These are phyloP conservation scores for Trachurus trachurus DNA, from an alignment of 2,797 vertebrate species.

Conservation along the genomic window DNA sequence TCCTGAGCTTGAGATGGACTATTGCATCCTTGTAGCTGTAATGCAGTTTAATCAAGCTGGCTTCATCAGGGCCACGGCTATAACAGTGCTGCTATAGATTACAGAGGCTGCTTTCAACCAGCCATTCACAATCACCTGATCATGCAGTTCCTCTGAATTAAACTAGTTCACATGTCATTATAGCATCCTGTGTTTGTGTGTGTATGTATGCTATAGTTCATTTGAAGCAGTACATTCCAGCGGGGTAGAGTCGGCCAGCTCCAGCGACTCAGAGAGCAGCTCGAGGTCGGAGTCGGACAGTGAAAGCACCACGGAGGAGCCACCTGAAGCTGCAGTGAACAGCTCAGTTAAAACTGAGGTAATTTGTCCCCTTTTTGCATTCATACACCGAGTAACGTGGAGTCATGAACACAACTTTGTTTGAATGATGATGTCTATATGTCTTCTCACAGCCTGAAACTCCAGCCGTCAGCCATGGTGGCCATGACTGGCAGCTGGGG, in stretches of 20 bases:
- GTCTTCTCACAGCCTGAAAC: constrained; percentile 81
- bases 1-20: background rate
- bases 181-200: background rate
- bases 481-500: constrained; percentile 91
- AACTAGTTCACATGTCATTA: background rate
- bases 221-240: constrained; percentile 89
- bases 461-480: constrained; percentile 80
- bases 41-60: background rate
- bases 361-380: background rate
- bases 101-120: background rate
- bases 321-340: constrained; percentile 53
- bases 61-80: background rate
- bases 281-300: constrained; percentile 90
- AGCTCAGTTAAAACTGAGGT: constrained; percentile 84
- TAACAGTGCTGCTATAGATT: background rate
- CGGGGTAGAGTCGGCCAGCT: constrained; percentile 86
- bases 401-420: background rate
- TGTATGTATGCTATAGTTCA: constrained; percentile 58
- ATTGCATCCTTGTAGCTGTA: background rate
- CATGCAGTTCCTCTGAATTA: background rate
- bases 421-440: constrained; percentile 2
- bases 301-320: constrained; percentile 85
- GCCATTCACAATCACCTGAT: no score
- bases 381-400: background rate
- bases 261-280: constrained; percentile 92